Evolutionary conservation across 35 echinoderm and acorn worm genomes (phyloP).

Genomic region (Apostichopus parvimensis): DNA sequence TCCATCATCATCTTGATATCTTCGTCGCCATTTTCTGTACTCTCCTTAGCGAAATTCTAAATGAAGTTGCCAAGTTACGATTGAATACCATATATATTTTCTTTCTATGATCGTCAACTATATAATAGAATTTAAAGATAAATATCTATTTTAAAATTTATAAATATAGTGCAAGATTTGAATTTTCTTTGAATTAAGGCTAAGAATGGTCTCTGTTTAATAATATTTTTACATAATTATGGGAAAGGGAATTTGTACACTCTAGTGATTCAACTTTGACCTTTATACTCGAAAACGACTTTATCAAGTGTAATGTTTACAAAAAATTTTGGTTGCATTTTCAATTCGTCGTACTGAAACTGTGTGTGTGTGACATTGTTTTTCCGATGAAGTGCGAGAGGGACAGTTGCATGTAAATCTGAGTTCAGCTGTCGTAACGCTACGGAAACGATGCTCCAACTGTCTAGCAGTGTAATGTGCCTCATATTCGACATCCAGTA

Average conservation of each 20-base stretch:
- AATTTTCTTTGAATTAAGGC: no score
- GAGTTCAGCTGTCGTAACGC: no score
- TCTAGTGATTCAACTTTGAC: not conserved
- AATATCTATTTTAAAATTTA: no score
- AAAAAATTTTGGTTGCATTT: not conserved
- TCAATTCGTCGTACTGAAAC: no score
- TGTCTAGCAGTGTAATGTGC: no score
- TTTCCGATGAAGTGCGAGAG: no score
- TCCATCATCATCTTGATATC: slow-evolving; percentile 87
- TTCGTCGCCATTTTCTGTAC: slow-evolving; percentile 75
- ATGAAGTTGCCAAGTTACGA: not conserved
- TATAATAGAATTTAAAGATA: no score
- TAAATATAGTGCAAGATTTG: no score
- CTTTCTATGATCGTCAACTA: not conserved
- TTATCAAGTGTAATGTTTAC: slow-evolving; percentile 8
- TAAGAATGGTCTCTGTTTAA: not conserved
- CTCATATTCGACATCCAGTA: no score
- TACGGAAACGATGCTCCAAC: no score
- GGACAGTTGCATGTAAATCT: no score
- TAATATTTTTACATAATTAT: not conserved
- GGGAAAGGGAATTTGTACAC: not conserved
- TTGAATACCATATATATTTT: not conserved
- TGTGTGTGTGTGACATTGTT: no score
- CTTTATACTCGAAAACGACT: not conserved
- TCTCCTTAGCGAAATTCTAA: slow-evolving; percentile 18